A percentile compares a stretch with the other conserved stretches of the same genome.
Evolutionary conservation across 1,140 invertebrate genomes (phyloP).

Genomic region (Plodia interpunctella): DNA sequence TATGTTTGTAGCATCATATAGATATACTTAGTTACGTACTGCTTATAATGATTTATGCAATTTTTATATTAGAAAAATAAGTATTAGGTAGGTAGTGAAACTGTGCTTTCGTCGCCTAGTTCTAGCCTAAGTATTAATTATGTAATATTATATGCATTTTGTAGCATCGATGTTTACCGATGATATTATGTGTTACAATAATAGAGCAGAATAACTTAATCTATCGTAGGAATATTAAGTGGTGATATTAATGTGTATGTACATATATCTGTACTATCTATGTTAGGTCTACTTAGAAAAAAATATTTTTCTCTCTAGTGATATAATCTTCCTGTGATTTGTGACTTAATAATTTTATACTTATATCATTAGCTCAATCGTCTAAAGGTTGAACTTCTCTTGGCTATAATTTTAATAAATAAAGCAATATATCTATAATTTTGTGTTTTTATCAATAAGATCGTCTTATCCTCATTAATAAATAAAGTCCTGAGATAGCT

Average conservation of each 20-base stretch:
- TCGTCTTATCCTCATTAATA: too few species aligned
- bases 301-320: conserved; percentile 52
- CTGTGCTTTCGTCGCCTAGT: conserved; percentile 32
- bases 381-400: conserved; percentile 56
- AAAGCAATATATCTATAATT: conserved; percentile 65
- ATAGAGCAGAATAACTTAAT: conserved; percentile 29
- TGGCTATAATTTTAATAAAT: conserved; percentile 67
- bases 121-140: conserved; percentile 29
- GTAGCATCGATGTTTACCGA: neutral
- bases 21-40: neutral
- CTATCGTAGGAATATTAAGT: conserved; percentile 22
- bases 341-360: conserved; percentile 70
- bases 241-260: conserved; percentile 36
- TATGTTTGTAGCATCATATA: conserved; percentile 3
- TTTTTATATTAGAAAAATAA: neutral
- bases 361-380: conserved; percentile 57
- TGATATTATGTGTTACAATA: conserved; percentile 10
- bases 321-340: conserved; percentile 67
- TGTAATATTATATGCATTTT: too few species aligned
- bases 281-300: conserved; percentile 48
- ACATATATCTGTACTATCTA: conserved; percentile 21
- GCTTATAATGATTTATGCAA: too few species aligned
- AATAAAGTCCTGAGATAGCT: too few species aligned
- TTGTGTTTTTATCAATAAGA: neutral
- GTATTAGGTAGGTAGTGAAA: conserved; percentile 10